phyloP scores from a whole-genome alignment of 2,888 invertebrate genomes.

The Campoletis raptor region DNA sequence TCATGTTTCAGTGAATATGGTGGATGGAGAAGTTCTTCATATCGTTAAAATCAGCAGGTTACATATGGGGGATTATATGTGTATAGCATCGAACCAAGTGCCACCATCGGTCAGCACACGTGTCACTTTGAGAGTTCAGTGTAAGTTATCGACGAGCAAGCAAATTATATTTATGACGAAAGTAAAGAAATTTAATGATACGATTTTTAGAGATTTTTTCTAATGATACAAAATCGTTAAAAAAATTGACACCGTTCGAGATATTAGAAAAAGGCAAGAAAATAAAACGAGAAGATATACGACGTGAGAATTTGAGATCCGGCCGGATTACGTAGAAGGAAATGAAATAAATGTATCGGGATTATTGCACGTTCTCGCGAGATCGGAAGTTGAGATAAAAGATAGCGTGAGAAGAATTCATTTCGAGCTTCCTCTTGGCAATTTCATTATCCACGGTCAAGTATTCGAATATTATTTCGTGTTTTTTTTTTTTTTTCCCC shows the following conservation, averaged over 20 bases:
- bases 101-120: conserved; percentile 93
- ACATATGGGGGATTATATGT: conserved; percentile 97
- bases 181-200: neutral
- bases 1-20: conserved; percentile 92
- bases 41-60: conserved; percentile 95
- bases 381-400: conserved; percentile 59
- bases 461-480: conserved; percentile 27
- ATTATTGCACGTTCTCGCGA: conserved; percentile 54
- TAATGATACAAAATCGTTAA: neutral
- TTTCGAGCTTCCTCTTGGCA: conserved; percentile 45
- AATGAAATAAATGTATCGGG: conserved; percentile 62
- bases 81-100: conserved; percentile 97
- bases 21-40: conserved; percentile 94
- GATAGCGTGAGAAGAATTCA: conserved; percentile 60
- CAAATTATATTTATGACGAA: neutral
- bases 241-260: neutral
- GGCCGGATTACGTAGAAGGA: conserved; percentile 41
- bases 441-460: conserved; percentile 60
- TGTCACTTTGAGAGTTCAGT: conserved; percentile 81
- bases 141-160: conserved; percentile 74
- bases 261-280: neutral
- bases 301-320: conserved; percentile 43
- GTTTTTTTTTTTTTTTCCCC: neutral
- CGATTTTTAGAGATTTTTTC: neutral
- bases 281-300: conserved; percentile 1